A percentile compares a stretch with the other conserved stretches of the same genome.
phyloP scores from a whole-genome alignment of 2,888 invertebrate genomes.

The Diadegma fenestrale region DNA sequence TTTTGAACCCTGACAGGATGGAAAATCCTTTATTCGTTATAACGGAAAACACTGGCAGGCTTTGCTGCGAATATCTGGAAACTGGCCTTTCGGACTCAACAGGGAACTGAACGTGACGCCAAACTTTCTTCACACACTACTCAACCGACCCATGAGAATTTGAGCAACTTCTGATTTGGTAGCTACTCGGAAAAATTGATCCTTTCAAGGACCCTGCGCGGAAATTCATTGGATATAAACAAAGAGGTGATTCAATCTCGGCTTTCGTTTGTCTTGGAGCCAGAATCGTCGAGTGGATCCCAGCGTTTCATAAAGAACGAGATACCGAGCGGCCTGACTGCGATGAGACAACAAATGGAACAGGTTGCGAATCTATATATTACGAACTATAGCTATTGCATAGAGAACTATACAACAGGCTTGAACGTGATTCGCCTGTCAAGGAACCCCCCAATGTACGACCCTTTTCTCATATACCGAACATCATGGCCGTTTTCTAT shows the following conservation, averaged over 20 bases:
- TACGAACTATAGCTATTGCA: neutral
- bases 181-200: conserved; percentile 10
- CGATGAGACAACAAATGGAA: conserved; percentile 20
- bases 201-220: neutral
- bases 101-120: conserved; percentile 1
- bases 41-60: conserved; percentile 5
- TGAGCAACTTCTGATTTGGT: conserved; percentile 1
- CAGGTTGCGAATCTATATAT: conserved; percentile 52
- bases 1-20: neutral
- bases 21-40: neutral
- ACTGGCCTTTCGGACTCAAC: neutral
- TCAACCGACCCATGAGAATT: conserved; percentile 16
- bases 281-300: conserved; percentile 5
- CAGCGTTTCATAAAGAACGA: conserved; percentile 23
- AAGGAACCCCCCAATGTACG: conserved; percentile 27
- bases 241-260: conserved; percentile 27
- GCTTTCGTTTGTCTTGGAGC: conserved; percentile 27
- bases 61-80: conserved; percentile 9
- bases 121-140: conserved; percentile 17
- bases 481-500: conserved; percentile 23
- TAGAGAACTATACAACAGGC: conserved; percentile 9
- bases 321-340: neutral
- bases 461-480: conserved; percentile 24
- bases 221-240: conserved; percentile 29
- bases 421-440: conserved; percentile 53